Evolutionary conservation across 2,888 invertebrate species (phyloP).

Genomic region (Loripinus fragilis): DNA sequence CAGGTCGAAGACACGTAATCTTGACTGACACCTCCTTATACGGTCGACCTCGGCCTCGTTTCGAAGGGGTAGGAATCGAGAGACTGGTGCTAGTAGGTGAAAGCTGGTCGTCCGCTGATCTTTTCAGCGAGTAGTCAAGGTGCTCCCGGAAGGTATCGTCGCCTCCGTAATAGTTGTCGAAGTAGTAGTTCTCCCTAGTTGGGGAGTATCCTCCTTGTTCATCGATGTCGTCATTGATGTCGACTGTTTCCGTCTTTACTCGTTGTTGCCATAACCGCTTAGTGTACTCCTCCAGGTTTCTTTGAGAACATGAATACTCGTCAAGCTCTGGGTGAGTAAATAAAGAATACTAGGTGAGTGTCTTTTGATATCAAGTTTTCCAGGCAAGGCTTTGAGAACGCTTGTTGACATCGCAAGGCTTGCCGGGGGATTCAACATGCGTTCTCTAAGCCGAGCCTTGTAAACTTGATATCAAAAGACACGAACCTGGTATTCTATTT

Average conservation of each 20-base stretch:
- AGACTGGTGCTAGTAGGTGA: conserved; percentile 32
- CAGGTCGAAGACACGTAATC: conserved; percentile 57
- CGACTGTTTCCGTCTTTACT: conserved; percentile 59
- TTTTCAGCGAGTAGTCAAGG: conserved; percentile 42
- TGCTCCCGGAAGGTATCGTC: conserved; percentile 52
- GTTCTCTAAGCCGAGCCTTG: too few species aligned
- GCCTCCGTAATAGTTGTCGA: conserved; percentile 43
- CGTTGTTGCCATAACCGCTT: conserved; percentile 57
- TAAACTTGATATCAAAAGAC: too few species aligned
- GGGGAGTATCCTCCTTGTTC: conserved; percentile 55
- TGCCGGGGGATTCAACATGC: too few species aligned
- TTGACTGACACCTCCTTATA: conserved; percentile 59
- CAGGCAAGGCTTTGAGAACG: too few species aligned
- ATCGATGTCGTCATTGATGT: conserved; percentile 57
- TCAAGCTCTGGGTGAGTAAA: conserved; percentile 42
- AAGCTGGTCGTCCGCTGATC: conserved; percentile 37
- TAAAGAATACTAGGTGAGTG: too few species aligned
- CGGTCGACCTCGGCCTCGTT: conserved; percentile 49
- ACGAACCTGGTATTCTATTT: too few species aligned
- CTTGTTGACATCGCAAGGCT: too few species aligned
- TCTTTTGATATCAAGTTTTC: too few species aligned
- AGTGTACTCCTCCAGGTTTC: conserved; percentile 55
- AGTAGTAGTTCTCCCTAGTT: conserved; percentile 42
- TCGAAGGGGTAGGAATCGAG: conserved; percentile 32
- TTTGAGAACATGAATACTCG: conserved; percentile 31